Base-by-base conservation (phyloP, 2,113 vertebrate genomes). In the Callopanchax toddi region DNA sequence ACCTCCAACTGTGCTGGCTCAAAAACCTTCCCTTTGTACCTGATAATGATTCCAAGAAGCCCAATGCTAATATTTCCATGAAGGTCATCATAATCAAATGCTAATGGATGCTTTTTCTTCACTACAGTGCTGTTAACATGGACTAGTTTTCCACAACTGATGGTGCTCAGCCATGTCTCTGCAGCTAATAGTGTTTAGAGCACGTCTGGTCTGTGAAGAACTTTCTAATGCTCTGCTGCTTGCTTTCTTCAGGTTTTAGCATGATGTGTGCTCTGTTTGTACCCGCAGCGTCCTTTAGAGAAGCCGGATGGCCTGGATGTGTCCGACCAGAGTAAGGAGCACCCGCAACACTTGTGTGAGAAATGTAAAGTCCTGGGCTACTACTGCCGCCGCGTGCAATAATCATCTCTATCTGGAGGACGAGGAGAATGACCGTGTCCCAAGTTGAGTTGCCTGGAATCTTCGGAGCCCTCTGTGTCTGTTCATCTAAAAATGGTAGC, bases 291-390 rank as follows among this genome's bases (percentile, higher is more conserved):
- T 80, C 97, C 97, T 78, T 89, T 99, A 89, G 97, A 99, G 89
- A 99, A 99, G 82, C 97, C 97, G 0, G 97, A 99, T 0, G 97
- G 97, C 79, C 93, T 99, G 90, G 97, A 99, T 9, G 97, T 99
- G 54, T 99, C 97, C 0, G 97, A 99, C 91, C 97, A 99, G 94
- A 99, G 97, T 83, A 99, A 99, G 89, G 97, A 99, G 82, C 97
- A 99, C 77, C 97, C 97, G 0, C 97, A 99, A 83, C 97, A 99
- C 76, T 93, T 99, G 81, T 99, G 97, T 11, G 97, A 99, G 89
- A 99, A 99, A 86, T 99, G 97, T 88, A 99, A 99, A 92, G 97
- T 99, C 76, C 92, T 99, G 83, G 97, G 97, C 85, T 99, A 99
- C 93, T 99, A 99, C 91, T 99, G 97, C 91, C 97, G 97, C 60